Evolutionary conservation across 2,797 vertebrate genomes (phyloP).

Genomic region (Melanotaenia pygmaea): DNA sequence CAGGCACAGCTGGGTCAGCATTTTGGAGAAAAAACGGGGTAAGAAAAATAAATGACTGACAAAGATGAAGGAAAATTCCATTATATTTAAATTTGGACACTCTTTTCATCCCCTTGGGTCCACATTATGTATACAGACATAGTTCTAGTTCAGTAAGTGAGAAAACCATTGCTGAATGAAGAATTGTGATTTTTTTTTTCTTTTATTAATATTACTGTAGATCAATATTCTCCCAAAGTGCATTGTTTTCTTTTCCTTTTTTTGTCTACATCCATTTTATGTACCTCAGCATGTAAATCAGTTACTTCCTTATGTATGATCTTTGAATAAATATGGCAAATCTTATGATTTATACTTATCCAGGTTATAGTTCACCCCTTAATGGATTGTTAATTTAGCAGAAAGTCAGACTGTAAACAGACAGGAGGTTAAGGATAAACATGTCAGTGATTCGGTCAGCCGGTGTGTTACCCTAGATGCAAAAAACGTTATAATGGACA

Average conservation of each 20-base stretch:
- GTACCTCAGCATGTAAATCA: not conserved
- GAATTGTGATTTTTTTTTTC: not conserved
- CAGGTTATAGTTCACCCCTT: not conserved
- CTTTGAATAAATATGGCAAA: not conserved
- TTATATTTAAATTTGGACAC: not conserved
- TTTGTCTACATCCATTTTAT: not conserved
- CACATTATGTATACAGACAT: too few relatives aligned
- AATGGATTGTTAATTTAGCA: not conserved
- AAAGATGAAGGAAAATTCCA: not conserved
- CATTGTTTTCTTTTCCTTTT: too few relatives aligned
- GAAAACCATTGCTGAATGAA: not conserved
- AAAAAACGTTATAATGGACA: too few relatives aligned
- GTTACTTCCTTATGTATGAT: not conserved
- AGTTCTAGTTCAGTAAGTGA: too few relatives aligned
- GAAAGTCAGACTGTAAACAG: not conserved
- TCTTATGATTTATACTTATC: not conserved
- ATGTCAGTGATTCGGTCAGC: too few relatives aligned
- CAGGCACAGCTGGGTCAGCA: constrained; percentile 86
- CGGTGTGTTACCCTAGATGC: not conserved
- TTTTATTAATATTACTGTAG: too few relatives aligned
- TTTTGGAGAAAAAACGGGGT: constrained; percentile 97
- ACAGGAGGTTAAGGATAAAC: not conserved
- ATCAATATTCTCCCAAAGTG: too few relatives aligned
- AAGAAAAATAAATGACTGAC: constrained; percentile 50
- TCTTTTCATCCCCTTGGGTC: not conserved